These are phyloP conservation scores for Melinaea marsaeus DNA, from an alignment of 2,888 invertebrate genomes.

Conservation along the genomic window DNA sequence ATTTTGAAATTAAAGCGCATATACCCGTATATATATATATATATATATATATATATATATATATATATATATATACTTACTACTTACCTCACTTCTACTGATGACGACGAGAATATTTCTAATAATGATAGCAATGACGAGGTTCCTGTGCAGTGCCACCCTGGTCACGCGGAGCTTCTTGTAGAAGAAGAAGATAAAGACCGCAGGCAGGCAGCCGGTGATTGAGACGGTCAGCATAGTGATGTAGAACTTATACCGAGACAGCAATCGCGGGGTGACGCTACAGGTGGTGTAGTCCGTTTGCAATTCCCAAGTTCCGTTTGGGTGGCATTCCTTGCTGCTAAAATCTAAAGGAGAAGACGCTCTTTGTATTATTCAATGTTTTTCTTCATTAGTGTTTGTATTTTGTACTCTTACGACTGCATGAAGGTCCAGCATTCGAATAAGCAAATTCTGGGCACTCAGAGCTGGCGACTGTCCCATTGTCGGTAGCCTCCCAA, in stretches of 20 bases:
- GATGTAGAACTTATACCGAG: conserved; percentile 76
- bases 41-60: too few relatives aligned
- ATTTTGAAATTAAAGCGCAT: too few relatives aligned
- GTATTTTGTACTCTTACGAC: conserved; percentile 59
- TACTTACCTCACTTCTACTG: conserved; percentile 69
- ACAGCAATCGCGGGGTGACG: conserved; percentile 70
- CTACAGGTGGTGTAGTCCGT: conserved; percentile 80
- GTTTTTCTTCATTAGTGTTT: background rate
- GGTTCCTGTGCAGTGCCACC: conserved; percentile 78
- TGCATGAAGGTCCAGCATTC: conserved; percentile 71
- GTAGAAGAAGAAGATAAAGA: conserved; percentile 76
- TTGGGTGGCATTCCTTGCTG: conserved; percentile 72
- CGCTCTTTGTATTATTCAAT: background rate
- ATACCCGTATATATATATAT: too few relatives aligned
- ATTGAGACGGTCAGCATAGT: conserved; percentile 72
- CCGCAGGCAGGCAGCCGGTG: conserved; percentile 74
- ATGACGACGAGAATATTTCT: conserved; percentile 78
- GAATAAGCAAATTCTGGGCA: conserved; percentile 80
- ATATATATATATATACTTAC: too few relatives aligned
- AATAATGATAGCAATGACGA: conserved; percentile 77
- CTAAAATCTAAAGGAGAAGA: conserved; percentile 71
- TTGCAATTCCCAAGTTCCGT: conserved; percentile 77
- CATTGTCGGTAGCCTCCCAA: conserved; percentile 66
- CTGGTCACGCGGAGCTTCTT: conserved; percentile 73
- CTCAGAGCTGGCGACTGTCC: conserved; percentile 56